Percentiles rank a stretch among this genome's conserved stretches.
Conservation (phyloP, 2,113 vertebrate species). For the Acrocephalus kingi region DNA sequence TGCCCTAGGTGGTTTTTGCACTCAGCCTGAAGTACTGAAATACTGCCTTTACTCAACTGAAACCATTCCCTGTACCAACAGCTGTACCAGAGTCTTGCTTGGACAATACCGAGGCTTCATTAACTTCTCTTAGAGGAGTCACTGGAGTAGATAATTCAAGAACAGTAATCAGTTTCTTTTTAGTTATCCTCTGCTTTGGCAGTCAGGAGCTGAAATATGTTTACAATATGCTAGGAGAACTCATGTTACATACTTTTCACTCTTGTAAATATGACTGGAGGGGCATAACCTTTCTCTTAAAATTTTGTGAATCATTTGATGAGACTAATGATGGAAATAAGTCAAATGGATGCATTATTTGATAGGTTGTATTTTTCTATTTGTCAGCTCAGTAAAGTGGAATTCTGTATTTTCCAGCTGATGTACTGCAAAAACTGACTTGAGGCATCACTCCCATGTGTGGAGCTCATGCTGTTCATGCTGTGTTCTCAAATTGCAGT, state of each 20-base stretch:
- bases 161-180: background rate
- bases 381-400: background rate
- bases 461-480: background rate
- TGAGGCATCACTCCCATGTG: background rate
- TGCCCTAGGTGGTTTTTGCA: background rate
- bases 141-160: background rate
- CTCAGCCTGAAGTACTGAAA: background rate
- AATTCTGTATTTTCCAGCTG: background rate
- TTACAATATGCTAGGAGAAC: background rate
- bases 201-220: background rate
- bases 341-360: background rate
- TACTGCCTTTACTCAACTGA: background rate
- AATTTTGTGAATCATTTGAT: background rate
- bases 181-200: background rate
- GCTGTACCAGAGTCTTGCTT: background rate
- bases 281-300: background rate
- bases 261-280: background rate
- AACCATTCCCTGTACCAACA: background rate
- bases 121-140: background rate
- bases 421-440: background rate
- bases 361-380: background rate
- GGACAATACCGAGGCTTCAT: background rate
- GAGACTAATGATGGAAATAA: background rate
- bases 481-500: background rate
- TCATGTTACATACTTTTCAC: rapidly evolving